Base-by-base conservation (phyloP, 2,797 vertebrate genomes). In the Dendrocincla fuliginosa region DNA sequence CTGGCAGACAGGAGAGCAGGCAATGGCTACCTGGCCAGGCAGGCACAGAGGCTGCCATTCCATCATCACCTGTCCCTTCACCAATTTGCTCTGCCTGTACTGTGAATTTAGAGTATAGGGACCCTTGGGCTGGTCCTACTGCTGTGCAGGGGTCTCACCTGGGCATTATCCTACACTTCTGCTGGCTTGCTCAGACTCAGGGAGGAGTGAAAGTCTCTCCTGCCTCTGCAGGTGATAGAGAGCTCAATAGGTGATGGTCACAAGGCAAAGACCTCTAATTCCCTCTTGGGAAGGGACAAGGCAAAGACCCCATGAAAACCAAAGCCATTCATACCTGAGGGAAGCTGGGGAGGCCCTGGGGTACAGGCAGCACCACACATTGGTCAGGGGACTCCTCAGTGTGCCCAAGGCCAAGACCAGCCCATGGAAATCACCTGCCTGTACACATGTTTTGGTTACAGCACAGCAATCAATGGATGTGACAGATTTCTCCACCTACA, bases 41-140 rank as follows among this genome's bases (percentile, higher is more conserved):
- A 68, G 49, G 52, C 14, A 27, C 35, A 60, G 57, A 15, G 30
- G 33, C 42, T 63, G 52, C 37, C 5, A 25, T 49, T 46, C 24
- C 17, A 17, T 4, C 25, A 0, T 28, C 52, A 44, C 41, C 44
- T 20, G 0, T 13, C 41, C 2, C 2, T 23, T 64, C n/a, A 16
- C 42, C 1, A 9, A 32, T 55, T 37, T 24, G 20, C 32, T 82
- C 23, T 50, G 65, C 33, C 33, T 47, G 24, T 0, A 0, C 49
- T 13, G 27, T 73, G 39, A 30, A 39, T 81, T 10, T 35, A 59
- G 71, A 63, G 47, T 5, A 42, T 32, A 42, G 20, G 6, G 9
- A 70, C 32, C n/a, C 23, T 69, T 39, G 71, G 59, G 8, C 7
- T 65, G 10, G 8, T 25, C 18, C 14, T 70, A 13, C 44, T 42